These are phyloP conservation scores for Argyra leucocephala DNA, from an alignment of 2,888 invertebrate genomes.

Conservation along the genomic window DNA sequence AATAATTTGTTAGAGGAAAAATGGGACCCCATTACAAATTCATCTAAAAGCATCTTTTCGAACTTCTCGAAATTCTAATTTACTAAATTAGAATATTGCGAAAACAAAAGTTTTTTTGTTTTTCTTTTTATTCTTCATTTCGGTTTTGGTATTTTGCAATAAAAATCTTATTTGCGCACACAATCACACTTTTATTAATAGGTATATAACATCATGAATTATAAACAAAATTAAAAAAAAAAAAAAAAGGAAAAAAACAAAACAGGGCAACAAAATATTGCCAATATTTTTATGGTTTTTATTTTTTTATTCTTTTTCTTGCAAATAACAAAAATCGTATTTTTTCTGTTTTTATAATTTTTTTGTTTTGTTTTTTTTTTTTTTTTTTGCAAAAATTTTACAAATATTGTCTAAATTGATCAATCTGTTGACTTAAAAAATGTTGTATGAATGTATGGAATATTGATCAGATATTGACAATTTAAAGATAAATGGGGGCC, in stretches of 20 bases:
- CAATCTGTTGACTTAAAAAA: too few species aligned
- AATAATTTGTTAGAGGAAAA: too few species aligned
- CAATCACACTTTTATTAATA: neutral
- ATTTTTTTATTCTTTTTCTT: neutral
- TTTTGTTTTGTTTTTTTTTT: neutral
- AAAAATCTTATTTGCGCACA: neutral
- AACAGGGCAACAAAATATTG: neutral
- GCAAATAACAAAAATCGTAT: neutral
- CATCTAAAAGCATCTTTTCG: too few species aligned
- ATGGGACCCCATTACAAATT: too few species aligned
- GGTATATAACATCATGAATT: neutral
- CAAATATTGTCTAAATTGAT: constrained; percentile 1
- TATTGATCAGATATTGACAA: too few species aligned
- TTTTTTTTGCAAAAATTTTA: neutral
- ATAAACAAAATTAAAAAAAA: neutral
- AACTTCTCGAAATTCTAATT: neutral
- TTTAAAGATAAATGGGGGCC: too few species aligned
- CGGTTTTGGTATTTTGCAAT: too few species aligned
- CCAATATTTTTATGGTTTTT: neutral
- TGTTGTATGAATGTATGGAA: too few species aligned
- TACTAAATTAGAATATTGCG: neutral
- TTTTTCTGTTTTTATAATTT: too few species aligned
- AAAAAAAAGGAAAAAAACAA: neutral
- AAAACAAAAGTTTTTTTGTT: neutral
- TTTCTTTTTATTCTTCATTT: too few species aligned